Evolutionary conservation across 2,888 invertebrate species (phyloP), one percentile per base, ranked within the genome.

Genomic region (Philereme transversata): DNA sequence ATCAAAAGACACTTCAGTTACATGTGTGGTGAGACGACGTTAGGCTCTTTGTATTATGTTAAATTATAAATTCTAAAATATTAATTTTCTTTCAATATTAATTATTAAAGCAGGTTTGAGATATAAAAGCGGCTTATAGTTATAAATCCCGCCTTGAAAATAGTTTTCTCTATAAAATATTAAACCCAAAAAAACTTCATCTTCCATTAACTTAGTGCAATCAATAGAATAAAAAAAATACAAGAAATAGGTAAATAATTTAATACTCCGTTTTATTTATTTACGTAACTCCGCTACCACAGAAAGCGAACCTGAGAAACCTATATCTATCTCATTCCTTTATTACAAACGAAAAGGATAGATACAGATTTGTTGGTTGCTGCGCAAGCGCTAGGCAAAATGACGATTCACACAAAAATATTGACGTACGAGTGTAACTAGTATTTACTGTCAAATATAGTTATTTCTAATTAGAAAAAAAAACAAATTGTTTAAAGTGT

Each of bases 11-110:
- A 86, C 76, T 77, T 72, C 77, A 74, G 91, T 91, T 91, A 90
- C 92, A 91, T 91, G 91, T 91, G 92, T 91, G 90, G 92, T 91
- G 92, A 92, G 91, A 91, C 91, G 91, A 88, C 87, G 88, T 84
- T 87, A 89, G 88, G 85, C 80, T 79, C 78, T 83, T 73, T 67
- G 68, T 64, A 43, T 63, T 72, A 59, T 10, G 36, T 49, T 79
- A 81, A 81, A 81, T 38, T 43, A 34, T 43, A 9, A 33, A 33
- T 41, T 51, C 5, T 22, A 5, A 11, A 49, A 38, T 38, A 11
- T 5, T 50, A 38, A 6, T 83, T 77, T 76, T 40, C 22, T 45
- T 33, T 49, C 43, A 43, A 43, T 53, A 53, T 56, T 4, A 36
- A 40, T 40, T n/a, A 22, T 40, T 9, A 46, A 57, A 41, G 34